Base-by-base conservation (phyloP, 92 coral and sea anemone genomes). In the Palythoa caribaeorum region DNA sequence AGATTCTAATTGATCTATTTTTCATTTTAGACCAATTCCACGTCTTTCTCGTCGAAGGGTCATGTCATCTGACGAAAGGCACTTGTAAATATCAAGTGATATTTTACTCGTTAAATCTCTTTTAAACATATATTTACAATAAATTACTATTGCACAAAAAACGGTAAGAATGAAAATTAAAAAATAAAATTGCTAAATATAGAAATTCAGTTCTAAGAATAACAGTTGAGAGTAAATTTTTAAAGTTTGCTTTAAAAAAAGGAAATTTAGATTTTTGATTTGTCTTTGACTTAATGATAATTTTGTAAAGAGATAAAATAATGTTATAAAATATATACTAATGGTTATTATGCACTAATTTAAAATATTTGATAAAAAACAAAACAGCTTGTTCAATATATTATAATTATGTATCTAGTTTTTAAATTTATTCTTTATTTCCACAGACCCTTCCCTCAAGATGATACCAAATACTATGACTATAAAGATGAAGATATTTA, bases 401-500 rank as follows among this genome's bases (percentile, higher is more conserved):
- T 16, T 63, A 7, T n/a, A 17, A 3, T 14, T 78, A 7, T 13
- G 8, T 77, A 55, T 35, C 3, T 16, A 8, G 10, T 80, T 38
- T 38, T 11, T 62, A 40, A 14, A 14, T 13, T 40, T 44, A 38
- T 16, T 13, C 28, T 62, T 19, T 54, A 13, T 78, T 66, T 50
- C 70, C 76, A 8, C 76, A 96, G 98, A 19, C 94, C 98, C 9
- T 97, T 95, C 73, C 92, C 97, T 28, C 98, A 96, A n/a, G 96
- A 88, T 63, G 80, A 92, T 55, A 83, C 90, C 39, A 74, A 79
- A 7, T 85, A 78, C 40, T 80, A 71, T 12, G 76, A 85, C 60
- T 85, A 89, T 77, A 89, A 91, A 90, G 99, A 96, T 93, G 99
- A 96, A 77, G 99, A 96, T 70, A 93, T 96, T 37, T 96, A 96